Base-by-base conservation (phyloP, 2,797 vertebrate species). In the Phrynocephalus vlangalii region DNA sequence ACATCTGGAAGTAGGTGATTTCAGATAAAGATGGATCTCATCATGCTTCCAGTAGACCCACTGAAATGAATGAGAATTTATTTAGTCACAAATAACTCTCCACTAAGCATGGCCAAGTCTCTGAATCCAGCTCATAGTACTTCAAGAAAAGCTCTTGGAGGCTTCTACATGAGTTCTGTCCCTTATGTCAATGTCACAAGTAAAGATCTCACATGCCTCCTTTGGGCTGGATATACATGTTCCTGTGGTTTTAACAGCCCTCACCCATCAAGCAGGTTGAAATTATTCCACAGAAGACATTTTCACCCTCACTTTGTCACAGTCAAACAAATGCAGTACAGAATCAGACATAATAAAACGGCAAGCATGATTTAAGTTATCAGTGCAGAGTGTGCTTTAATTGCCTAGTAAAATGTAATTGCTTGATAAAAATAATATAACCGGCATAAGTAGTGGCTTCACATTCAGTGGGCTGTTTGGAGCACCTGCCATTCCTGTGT, bases 371-470 rank as follows among this genome's bases (percentile, higher is more conserved):
- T 44, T 18, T 3, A 71, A 76, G 5, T 20, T 67, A 82, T 50
- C 86, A 73, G 22, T 0, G 0, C 0, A 66, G 20, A 2, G 11
- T 77, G 86, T 33, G 2, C 30, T 16, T 0, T 79, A 56, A 22
- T 84, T 66, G 73, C 68, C 67, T 83, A 70, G 67, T 84, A 84
- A n/a, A 38, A 75, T 71, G 24, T 26, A 86, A 84, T 86, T 33
- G 22, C 50, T 52, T 7, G 0, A 5, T 75, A 80, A 85, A 76
- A 89, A 86, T 9, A 86, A 86, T 78, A 84, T 78, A 84, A 88
- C 71, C 33, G 9, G 38, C 0, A 16, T 52, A 1, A 52, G 4
- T 76, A 38, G 66, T 76, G 44, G 67, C 20, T 83, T 15, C 20
- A 78, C 86, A 87, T 83, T 28, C 33, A 90, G 1, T 0, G 0